These are phyloP conservation scores for Terrapene triunguis DNA, from an alignment of 2,113 vertebrate genomes.

Conservation along the genomic window DNA sequence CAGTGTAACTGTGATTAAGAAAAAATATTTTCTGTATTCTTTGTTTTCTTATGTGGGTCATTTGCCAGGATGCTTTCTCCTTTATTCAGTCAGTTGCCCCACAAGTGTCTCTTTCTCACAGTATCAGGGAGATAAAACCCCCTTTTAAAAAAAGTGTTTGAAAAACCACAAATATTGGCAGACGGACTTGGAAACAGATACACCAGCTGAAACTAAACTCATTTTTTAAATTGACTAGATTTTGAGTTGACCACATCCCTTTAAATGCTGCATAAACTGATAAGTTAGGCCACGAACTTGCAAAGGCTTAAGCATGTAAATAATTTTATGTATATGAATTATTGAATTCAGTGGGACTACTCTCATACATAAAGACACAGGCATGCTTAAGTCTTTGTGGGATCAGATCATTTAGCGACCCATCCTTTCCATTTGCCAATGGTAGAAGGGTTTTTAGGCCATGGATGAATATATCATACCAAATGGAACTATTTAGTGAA, in stretches of 20 bases:
- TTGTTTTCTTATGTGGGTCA: background rate
- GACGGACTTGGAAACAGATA: background rate
- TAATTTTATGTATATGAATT: background rate
- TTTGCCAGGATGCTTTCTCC: background rate
- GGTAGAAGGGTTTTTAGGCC: background rate
- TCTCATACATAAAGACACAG: background rate
- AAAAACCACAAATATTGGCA: background rate
- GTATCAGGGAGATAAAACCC: background rate
- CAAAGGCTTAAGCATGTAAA: background rate
- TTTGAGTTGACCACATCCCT: background rate
- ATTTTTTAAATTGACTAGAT: background rate
- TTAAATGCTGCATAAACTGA: background rate
- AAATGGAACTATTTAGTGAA: background rate
- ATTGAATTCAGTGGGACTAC: background rate
- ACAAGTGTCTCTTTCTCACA: background rate
- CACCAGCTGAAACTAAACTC: background rate
- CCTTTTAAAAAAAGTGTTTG: background rate
- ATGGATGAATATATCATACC: background rate
- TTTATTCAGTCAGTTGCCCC: background rate
- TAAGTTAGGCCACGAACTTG: background rate
- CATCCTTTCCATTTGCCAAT: background rate
- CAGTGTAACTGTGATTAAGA: accelerated
- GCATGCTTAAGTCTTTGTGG: background rate
- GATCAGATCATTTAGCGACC: background rate
- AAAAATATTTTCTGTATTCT: background rate